These are phyloP conservation scores for Coenonympha glycerion DNA, from an alignment of 2,888 invertebrate species.

Conservation along the genomic window DNA sequence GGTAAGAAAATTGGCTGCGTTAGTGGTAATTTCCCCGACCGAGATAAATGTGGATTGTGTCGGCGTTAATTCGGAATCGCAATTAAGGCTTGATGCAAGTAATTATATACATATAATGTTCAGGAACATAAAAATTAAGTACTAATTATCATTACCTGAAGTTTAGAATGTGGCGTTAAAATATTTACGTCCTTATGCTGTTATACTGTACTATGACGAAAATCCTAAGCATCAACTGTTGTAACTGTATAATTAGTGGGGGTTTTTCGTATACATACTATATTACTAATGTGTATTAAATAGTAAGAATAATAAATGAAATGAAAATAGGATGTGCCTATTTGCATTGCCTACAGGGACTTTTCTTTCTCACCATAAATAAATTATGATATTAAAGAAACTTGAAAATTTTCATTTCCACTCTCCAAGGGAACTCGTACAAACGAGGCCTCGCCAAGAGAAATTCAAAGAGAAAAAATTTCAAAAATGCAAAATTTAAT, in stretches of 20 bases:
- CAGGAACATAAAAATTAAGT: neutral
- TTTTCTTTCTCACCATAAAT: neutral
- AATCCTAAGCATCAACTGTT: too few species aligned
- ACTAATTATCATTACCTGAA: too few species aligned
- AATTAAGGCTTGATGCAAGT: constrained; percentile 14
- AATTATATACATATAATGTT: constrained; percentile 8
- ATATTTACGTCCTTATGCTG: too few species aligned
- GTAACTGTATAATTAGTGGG: too few species aligned
- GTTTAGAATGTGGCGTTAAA: too few species aligned
- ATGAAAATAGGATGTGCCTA: neutral
- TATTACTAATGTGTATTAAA: too few species aligned
- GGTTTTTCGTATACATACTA: too few species aligned
- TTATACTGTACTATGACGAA: too few species aligned
- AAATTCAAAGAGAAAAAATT: constrained; percentile 27
- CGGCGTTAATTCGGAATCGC: constrained; percentile 37
- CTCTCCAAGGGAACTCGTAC: neutral
- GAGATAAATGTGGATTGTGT: constrained; percentile 58
- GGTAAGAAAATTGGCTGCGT: constrained; percentile 75
- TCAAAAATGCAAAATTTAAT: constrained; percentile 64
- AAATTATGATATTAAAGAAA: neutral
- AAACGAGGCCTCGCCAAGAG: constrained; percentile 18
- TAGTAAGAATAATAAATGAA: neutral
- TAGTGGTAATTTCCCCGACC: constrained; percentile 61
- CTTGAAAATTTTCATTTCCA: neutral
- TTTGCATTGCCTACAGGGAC: neutral